These are phyloP conservation scores for Gopherus evgoodei DNA, from an alignment of 2,113 vertebrate genomes.

Conservation along the genomic window DNA sequence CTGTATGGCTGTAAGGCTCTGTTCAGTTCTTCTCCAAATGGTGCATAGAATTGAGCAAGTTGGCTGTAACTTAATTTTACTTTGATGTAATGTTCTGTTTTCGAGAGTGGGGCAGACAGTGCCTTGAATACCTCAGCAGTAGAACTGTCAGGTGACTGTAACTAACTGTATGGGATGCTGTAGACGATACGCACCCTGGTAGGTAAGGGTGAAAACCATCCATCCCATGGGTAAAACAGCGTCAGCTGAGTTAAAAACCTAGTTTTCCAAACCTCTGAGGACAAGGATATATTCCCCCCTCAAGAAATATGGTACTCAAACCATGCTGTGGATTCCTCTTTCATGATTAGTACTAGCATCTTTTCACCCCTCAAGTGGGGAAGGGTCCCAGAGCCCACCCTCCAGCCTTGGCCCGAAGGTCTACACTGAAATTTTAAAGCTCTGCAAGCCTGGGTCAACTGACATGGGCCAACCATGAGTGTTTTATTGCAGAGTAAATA, in stretches of 20 bases:
- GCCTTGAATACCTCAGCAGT: fast-evolving
- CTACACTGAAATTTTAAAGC: background rate
- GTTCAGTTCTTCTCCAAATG: slow-evolving; percentile 18
- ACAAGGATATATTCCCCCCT: background rate
- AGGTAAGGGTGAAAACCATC: background rate
- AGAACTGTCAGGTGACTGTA: background rate
- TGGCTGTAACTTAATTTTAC: fast-evolving
- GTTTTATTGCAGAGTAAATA: background rate
- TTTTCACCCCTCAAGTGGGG: background rate
- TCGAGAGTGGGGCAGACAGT: background rate
- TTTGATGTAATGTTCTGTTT: fast-evolving
- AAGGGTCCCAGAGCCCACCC: background rate
- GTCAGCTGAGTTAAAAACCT: background rate
- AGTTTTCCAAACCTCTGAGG: background rate
- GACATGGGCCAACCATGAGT: background rate
- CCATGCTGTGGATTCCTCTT: background rate
- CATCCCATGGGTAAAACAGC: background rate
- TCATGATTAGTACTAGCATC: background rate
- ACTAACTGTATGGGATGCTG: background rate
- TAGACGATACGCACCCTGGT: background rate
- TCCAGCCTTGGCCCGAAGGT: background rate
- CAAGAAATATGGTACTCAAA: background rate
- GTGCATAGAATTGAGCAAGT: background rate
- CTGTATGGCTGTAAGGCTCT: background rate
- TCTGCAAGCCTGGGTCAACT: background rate